Conservation (phyloP, 53 echinoderm and acorn worm species). For the Stichopus horrens region DNA sequence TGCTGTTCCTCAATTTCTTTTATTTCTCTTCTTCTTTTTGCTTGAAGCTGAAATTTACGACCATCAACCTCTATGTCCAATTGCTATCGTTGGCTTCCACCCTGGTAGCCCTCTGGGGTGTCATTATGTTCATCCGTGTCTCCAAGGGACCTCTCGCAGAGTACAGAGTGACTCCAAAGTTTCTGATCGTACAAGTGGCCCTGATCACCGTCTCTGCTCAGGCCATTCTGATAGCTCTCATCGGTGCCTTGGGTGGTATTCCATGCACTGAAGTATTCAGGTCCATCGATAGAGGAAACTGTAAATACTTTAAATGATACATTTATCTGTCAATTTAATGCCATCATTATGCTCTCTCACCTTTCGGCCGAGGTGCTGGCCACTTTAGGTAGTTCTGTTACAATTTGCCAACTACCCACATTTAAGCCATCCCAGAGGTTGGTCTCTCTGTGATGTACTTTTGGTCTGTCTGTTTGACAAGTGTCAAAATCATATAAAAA, state of each 20-base stretch:
- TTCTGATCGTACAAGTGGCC: slow-evolving; percentile 69
- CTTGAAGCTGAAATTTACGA: slow-evolving; percentile 9
- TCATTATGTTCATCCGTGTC: slow-evolving; percentile 72
- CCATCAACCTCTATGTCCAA: slow-evolving; percentile 65
- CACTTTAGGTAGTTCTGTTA: too few species aligned
- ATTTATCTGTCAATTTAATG: background rate
- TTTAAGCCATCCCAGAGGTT: too few species aligned
- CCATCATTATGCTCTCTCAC: too few species aligned
- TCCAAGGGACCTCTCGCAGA: slow-evolving; percentile 61
- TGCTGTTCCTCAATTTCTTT: background rate
- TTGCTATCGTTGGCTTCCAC: slow-evolving; percentile 53
- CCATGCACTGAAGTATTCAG: slow-evolving; percentile 66
- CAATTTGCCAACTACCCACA: too few species aligned
- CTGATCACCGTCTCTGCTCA: slow-evolving; percentile 72
- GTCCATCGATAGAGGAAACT: slow-evolving; percentile 69
- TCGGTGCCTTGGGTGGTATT: slow-evolving; percentile 54
- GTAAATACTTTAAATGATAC: slow-evolving; percentile 52
- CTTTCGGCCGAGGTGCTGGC: too few species aligned
- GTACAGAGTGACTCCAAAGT: slow-evolving; percentile 74
- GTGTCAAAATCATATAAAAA: too few species aligned
- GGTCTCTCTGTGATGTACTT: too few species aligned
- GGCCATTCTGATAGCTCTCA: slow-evolving; percentile 58
- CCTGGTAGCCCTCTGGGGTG: slow-evolving; percentile 72
- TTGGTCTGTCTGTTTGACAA: too few species aligned
- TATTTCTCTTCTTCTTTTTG: background rate